Conservation (phyloP, 2,888 invertebrate species). For the Cinara cedri region DNA sequence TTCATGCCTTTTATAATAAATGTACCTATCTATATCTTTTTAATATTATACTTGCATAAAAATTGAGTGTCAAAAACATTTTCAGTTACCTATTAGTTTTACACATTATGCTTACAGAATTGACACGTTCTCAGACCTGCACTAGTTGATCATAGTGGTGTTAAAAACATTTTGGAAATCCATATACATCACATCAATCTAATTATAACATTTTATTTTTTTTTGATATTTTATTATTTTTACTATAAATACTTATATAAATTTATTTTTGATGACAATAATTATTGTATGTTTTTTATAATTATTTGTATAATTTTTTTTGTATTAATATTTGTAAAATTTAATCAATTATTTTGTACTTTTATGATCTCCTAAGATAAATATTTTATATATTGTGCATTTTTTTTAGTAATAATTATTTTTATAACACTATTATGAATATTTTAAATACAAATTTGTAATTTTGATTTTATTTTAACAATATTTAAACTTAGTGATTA, state of each 20-base stretch:
- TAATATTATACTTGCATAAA: too few species aligned
- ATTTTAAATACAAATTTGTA: not conserved
- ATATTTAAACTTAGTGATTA: too few species aligned
- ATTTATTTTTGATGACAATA: not conserved
- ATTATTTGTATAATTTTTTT: not conserved
- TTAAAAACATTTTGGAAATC: not conserved
- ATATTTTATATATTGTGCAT: not conserved
- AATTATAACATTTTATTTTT: not conserved
- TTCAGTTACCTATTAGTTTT: not conserved
- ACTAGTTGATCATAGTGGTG: not conserved
- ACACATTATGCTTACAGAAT: conserved; percentile 23
- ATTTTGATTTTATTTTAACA: too few species aligned
- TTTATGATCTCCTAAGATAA: not conserved
- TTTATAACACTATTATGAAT: not conserved
- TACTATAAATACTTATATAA: not conserved
- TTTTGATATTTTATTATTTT: not conserved
- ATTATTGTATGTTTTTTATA: not conserved
- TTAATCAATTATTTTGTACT: not conserved
- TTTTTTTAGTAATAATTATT: not conserved
- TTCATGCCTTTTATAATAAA: too few species aligned
- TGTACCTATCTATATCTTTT: too few species aligned
- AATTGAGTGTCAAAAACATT: too few species aligned
- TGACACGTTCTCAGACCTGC: not conserved
- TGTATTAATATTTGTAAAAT: not conserved
- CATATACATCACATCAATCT: too few species aligned